A percentile compares a stretch with the other conserved stretches of the same genome.
Evolutionary conservation across 2,113 vertebrate species (phyloP).

Genomic region (Okapia johnstoni): DNA sequence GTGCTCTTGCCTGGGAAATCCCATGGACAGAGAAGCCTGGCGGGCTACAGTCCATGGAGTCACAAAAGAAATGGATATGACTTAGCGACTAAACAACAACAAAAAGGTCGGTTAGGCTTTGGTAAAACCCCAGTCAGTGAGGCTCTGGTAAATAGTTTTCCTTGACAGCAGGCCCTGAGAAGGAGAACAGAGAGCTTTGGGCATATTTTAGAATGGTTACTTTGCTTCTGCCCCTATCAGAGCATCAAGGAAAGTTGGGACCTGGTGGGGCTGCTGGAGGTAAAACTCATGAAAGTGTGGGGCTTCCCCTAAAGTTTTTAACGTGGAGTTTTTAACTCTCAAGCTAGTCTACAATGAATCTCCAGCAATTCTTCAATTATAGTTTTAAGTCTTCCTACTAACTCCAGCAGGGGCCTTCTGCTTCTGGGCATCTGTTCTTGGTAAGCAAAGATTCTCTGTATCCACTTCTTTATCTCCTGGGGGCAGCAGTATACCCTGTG

Average conservation of each 20-base stretch:
- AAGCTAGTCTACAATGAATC: not conserved
- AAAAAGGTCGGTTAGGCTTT: not conserved
- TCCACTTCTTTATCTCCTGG: not conserved
- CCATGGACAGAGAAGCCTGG: not conserved
- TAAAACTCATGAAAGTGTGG: not conserved
- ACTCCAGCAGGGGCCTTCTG: not conserved
- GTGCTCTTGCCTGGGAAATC: not conserved
- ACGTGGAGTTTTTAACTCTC: not conserved
- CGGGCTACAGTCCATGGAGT: not conserved
- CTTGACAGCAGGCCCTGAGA: not conserved
- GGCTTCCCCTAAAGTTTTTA: not conserved
- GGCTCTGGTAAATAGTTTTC: not conserved
- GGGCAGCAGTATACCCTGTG: not conserved
- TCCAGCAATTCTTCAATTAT: not conserved
- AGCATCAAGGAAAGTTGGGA: not conserved
- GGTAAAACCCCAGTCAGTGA: not conserved
- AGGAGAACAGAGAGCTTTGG: not conserved
- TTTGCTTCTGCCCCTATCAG: not conserved
- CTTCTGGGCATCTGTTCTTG: not conserved
- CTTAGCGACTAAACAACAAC: not conserved
- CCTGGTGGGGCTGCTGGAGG: not conserved
- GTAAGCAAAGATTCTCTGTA: not conserved
- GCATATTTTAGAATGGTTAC: not conserved
- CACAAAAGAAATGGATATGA: not conserved
- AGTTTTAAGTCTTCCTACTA: not conserved